Evolutionary conservation across 2,888 invertebrate species (phyloP).

Genomic region (Fissipunctia ypsillon): DNA sequence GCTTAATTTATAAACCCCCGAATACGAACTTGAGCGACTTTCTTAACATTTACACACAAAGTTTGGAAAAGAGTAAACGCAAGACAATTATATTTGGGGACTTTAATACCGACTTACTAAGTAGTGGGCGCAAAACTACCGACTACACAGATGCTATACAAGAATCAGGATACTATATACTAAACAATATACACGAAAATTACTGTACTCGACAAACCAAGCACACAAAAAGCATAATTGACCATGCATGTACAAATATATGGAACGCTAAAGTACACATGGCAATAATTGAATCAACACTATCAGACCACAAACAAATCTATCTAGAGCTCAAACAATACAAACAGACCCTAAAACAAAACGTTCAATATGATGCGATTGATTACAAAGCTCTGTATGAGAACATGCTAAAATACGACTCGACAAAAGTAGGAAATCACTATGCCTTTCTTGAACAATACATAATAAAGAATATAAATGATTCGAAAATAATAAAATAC

Average conservation of each 20-base stretch:
- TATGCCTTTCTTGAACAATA: too few species aligned
- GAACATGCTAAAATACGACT: neutral
- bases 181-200: neutral
- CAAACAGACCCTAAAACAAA: conserved; percentile 9
- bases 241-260: neutral
- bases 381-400: conserved; percentile 1
- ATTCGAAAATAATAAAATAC: too few species aligned
- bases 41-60: too few species aligned
- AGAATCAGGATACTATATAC: neutral
- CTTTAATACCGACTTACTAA: too few species aligned
- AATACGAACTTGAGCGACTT: too few species aligned
- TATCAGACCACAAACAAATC: neutral
- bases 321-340: neutral
- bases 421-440: too few species aligned
- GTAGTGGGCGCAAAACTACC: neutral
- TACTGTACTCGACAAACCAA: neutral
- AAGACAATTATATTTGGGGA: too few species aligned
- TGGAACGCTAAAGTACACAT: neutral
- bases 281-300: conserved; percentile 5
- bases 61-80: too few species aligned
- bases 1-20: too few species aligned
- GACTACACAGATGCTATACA: neutral
- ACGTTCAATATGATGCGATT: conserved; percentile 4
- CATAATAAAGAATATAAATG: too few species aligned
- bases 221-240: neutral